Percentiles rank a stretch among this genome's conserved stretches.
Conservation (phyloP, 2,113 vertebrate genomes). For the Choloepus hoffmanni region DNA sequence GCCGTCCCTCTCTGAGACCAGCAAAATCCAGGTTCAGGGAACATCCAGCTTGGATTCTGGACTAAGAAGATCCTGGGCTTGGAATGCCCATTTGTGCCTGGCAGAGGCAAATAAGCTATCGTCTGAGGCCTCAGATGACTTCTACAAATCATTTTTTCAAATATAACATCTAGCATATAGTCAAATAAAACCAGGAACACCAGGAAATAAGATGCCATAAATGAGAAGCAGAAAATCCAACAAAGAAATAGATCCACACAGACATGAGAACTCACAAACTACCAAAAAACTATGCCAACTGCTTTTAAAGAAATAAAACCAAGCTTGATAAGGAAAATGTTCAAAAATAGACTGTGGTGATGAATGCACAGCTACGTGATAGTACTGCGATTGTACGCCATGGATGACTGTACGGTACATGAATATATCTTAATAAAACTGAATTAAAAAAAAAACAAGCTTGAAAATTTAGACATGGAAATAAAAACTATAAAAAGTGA, state of each 20-base stretch:
- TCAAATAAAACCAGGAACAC: neutral
- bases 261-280: neutral
- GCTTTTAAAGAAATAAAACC: neutral
- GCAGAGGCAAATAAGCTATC: neutral
- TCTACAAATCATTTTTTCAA: neutral
- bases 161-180: fast-evolving
- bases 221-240: neutral
- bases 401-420: no score
- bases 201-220: neutral
- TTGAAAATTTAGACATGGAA: neutral
- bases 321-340: neutral
- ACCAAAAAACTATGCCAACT: neutral
- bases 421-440: no score
- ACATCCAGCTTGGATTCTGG: neutral
- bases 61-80: neutral
- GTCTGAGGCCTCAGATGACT: neutral
- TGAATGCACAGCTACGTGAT: no score
- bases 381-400: no score
- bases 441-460: neutral
- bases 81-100: neutral
- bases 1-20: neutral
- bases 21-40: neutral
- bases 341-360: no score
- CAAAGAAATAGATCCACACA: no score
- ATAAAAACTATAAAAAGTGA: no score